Percentiles rank a stretch among this genome's conserved stretches.
Evolutionary conservation across 2,888 invertebrate genomes (phyloP).

Genomic region (Caradrina kadenii): DNA sequence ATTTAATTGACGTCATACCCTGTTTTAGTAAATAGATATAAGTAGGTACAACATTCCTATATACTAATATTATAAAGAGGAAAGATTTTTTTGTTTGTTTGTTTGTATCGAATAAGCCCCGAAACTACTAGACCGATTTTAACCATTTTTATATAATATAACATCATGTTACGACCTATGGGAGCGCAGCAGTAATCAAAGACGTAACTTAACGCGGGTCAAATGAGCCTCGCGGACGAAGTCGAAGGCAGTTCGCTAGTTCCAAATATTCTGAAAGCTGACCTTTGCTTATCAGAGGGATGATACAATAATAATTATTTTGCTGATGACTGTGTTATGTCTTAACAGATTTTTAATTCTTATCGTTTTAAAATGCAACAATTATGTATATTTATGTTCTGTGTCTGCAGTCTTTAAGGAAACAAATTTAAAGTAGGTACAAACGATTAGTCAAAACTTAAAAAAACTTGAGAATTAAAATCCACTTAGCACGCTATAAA

Average conservation of each 20-base stretch:
- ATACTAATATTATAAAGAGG: too few species aligned
- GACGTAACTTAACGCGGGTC: too few species aligned
- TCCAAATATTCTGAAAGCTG: neutral
- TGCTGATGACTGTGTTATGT: neutral
- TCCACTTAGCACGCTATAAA: conserved; percentile 26
- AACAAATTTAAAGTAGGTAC: conserved; percentile 9
- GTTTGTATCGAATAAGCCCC: too few species aligned
- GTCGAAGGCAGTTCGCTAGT: too few species aligned
- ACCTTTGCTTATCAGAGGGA: neutral
- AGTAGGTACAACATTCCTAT: too few species aligned
- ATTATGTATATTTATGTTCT: neutral
- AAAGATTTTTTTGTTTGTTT: too few species aligned
- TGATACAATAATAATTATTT: neutral
- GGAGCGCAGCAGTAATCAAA: too few species aligned
- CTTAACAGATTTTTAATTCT: neutral
- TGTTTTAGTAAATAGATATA: too few species aligned
- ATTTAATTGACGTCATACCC: neutral
- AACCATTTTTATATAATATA: too few species aligned
- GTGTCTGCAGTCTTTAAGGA: neutral
- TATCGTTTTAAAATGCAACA: neutral
- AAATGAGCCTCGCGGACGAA: too few species aligned
- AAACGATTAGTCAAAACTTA: conserved; percentile 26
- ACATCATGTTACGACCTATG: too few species aligned
- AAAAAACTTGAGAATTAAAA: conserved; percentile 39
- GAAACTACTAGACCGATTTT: too few species aligned